Base-by-base conservation (phyloP, 2,888 invertebrate species). In the Cataglyphis altisquamis region DNA sequence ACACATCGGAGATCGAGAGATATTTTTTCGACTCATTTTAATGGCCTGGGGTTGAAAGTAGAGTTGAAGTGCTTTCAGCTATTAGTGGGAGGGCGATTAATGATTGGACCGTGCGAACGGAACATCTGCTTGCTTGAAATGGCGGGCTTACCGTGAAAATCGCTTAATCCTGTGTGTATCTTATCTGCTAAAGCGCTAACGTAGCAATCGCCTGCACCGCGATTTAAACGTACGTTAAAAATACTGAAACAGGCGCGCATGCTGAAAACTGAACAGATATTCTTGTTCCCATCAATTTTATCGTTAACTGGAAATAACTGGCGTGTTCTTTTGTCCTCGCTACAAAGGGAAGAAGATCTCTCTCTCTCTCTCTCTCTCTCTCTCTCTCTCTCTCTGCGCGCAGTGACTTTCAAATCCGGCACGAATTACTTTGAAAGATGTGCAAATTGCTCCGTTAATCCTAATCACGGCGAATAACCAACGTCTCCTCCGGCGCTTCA, bases 31-130 rank as follows among this genome's bases (percentile, higher is more conserved):
- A 84, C 81, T 84, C 84, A 82, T 89, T 89, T 88, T 87, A 87
- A 87, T 85, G 82, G 82, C 83, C 70, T 75, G 77, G 80, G n/a
- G 83, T 86, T 84, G 85, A 89, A 90, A 87, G 86, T 85, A 83
- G 82, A 73, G 68, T 84, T 86, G 86, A 87, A 90, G 90, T 90
- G 84, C 86, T 85, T 86, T 84, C 84, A 74, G 85, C 89, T 89
- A 90, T 90, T 90, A 89, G 81, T 80, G 85, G 82, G 64, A 82
- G 87, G 70, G 81, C 90, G 90, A 89, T 89, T 90, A 90, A 84
- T 84, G 89, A 86, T 89, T 83, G 87, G 81, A 70, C 74, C 86
- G 89, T 89, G 90, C 85, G 89, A 89, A 90, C 82, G 77, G 86
- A 85, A 84, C 90, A 89, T 84, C 89, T 89, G 90, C 81, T 83